These are phyloP conservation scores for Didymodactylos carnosus DNA, from an alignment of 2,888 invertebrate species.

Conservation along the genomic window DNA sequence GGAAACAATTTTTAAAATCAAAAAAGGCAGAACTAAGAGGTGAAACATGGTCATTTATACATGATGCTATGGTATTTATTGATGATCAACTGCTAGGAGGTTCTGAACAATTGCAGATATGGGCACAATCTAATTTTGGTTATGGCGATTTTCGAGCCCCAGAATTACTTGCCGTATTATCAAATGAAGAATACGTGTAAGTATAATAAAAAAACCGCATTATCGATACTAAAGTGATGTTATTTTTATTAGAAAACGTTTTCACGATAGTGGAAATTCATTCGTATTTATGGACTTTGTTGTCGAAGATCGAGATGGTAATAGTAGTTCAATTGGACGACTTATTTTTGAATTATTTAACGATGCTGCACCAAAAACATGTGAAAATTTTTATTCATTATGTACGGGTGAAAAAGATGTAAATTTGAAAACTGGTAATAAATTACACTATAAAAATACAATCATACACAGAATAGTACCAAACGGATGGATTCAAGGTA, in stretches of 20 bases:
- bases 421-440: slow-evolving; percentile 20
- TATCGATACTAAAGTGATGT: slow-evolving; percentile 16
- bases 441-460: slow-evolving; percentile 38
- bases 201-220: slow-evolving; percentile 24
- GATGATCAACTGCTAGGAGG: slow-evolving; percentile 27
- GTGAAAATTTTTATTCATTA: slow-evolving; percentile 48
- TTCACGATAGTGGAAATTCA: not conserved
- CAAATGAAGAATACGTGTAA: slow-evolving; percentile 30
- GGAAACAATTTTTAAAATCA: not conserved
- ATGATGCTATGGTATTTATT: slow-evolving; percentile 27
- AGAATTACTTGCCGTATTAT: slow-evolving; percentile 23
- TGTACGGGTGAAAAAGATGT: slow-evolving; percentile 28
- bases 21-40: slow-evolving; percentile 25
- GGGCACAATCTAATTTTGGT: slow-evolving; percentile 26
- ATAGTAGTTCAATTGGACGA: not conserved
- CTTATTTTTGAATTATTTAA: slow-evolving; percentile 24
- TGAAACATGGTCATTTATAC: slow-evolving; percentile 29
- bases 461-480: slow-evolving; percentile 47
- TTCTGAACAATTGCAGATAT: slow-evolving; percentile 26
- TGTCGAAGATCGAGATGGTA: not conserved
- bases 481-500: slow-evolving; percentile 50
- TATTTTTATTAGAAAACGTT: not conserved
- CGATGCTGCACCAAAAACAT: slow-evolving; percentile 59
- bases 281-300: slow-evolving; percentile 6
- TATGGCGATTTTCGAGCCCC: slow-evolving; percentile 29